Conservation (phyloP, 2,888 invertebrate genomes). For the Drosophila aldrichi region DNA sequence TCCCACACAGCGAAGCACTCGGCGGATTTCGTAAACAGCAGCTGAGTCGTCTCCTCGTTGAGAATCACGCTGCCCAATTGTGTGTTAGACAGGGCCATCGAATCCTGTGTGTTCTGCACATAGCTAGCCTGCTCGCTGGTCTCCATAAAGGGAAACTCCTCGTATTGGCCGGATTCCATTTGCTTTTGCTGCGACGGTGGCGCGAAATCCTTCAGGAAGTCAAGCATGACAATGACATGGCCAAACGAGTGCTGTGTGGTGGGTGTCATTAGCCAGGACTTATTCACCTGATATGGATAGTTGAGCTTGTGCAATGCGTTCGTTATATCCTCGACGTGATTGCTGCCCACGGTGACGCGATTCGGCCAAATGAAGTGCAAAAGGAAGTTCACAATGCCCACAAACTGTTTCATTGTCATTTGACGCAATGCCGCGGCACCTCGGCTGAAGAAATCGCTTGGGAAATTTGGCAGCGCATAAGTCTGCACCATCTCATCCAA, state of each 20-base stretch:
- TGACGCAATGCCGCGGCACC: constrained; percentile 74
- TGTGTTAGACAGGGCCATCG: constrained; percentile 44
- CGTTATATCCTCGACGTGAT: constrained; percentile 82
- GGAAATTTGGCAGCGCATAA: constrained; percentile 57
- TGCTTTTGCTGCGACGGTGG: constrained; percentile 38
- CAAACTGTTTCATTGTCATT: constrained; percentile 84
- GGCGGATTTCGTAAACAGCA: constrained; percentile 65
- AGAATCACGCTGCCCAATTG: constrained; percentile 39
- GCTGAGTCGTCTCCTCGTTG: constrained; percentile 71
- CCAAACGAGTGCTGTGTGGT: constrained; percentile 83
- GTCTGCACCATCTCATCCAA: constrained; percentile 54
- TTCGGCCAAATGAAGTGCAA: constrained; percentile 79
- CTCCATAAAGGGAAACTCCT: constrained; percentile 62
- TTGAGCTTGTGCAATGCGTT: constrained; percentile 80
- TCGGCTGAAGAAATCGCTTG: constrained; percentile 67
- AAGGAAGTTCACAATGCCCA: constrained; percentile 80
- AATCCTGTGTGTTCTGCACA: constrained; percentile 50
- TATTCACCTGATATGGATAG: constrained; percentile 83
- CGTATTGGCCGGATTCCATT: constrained; percentile 11
- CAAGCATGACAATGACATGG: constrained; percentile 81
- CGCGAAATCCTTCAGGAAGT: constrained; percentile 82
- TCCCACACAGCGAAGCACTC: constrained; percentile 82
- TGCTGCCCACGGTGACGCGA: constrained; percentile 73
- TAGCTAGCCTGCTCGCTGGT: constrained; percentile 56
- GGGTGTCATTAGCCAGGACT: constrained; percentile 85